Evolutionary conservation across 2,797 vertebrate species (phyloP).

Genomic region (Pelochelys cantorii): DNA sequence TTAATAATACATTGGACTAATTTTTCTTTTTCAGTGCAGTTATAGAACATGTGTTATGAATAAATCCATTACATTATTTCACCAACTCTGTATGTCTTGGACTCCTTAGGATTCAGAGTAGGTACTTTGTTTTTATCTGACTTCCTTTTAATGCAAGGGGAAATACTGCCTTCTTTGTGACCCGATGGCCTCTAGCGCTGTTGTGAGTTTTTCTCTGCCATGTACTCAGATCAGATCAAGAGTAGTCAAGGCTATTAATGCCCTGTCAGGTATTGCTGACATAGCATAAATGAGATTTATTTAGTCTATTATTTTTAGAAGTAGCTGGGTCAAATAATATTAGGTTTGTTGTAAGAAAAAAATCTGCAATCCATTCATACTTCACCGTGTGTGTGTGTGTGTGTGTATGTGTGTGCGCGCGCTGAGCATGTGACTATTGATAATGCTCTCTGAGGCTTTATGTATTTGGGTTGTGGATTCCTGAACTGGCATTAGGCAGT

Average conservation of each 20-base stretch:
- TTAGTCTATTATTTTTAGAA: conserved; percentile 21
- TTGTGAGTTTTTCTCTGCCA: background rate
- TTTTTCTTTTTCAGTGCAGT: background rate
- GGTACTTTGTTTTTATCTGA: background rate
- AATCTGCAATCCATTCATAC: conserved; percentile 9
- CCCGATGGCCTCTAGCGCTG: accelerated
- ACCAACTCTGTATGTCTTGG: accelerated
- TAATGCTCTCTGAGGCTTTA: too few relatives aligned
- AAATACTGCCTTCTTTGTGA: background rate
- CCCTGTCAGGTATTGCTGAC: conserved; percentile 42
- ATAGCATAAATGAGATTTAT: conserved; percentile 53
- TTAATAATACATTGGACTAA: background rate
- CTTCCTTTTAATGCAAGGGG: background rate
- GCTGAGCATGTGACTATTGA: too few relatives aligned
- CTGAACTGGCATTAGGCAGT: background rate
- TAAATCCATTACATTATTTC: accelerated
- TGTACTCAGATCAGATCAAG: background rate
- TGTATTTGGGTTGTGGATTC: background rate
- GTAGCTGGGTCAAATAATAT: conserved; percentile 9
- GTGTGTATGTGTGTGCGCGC: background rate
- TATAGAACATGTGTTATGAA: background rate
- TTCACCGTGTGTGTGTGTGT: background rate
- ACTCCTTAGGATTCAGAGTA: background rate
- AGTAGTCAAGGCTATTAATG: background rate
- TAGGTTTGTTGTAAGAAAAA: conserved; percentile 3